A percentile compares a stretch with the other conserved stretches of the same genome.
Conservation (phyloP, 1,140 invertebrate species). For the Lordiphosa mommai region DNA sequence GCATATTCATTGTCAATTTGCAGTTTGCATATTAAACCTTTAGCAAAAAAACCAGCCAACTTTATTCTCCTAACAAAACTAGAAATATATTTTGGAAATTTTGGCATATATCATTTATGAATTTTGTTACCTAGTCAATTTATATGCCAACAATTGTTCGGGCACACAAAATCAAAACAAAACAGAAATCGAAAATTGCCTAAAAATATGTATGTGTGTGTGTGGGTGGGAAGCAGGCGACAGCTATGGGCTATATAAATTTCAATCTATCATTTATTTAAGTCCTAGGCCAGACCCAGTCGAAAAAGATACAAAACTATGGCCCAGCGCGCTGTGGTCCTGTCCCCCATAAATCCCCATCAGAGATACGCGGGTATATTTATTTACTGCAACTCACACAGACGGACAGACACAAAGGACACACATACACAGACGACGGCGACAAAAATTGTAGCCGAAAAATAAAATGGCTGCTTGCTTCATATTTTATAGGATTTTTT, state of each 20-base stretch:
- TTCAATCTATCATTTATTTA: conserved; percentile 77
- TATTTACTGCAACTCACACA: conserved; percentile 72
- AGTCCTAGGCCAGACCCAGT: conserved; percentile 60
- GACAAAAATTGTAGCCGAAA: conserved; percentile 71
- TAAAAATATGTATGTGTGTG: conserved; percentile 40
- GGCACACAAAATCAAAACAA: conserved; percentile 11
- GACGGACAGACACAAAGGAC: conserved; percentile 46
- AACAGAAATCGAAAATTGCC: conserved; percentile 51
- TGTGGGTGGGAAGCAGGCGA: not conserved
- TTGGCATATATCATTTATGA: not conserved
- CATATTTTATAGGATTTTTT: conserved; percentile 46
- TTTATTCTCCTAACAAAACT: too few species aligned
- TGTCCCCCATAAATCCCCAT: conserved; percentile 68
- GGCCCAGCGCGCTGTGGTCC: conserved; percentile 35
- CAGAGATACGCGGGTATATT: conserved; percentile 77
- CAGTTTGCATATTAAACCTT: too few species aligned
- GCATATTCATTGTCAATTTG: too few species aligned
- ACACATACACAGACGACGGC: conserved; percentile 22
- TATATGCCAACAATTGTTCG: conserved; percentile 44
- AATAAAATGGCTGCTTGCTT: conserved; percentile 63
- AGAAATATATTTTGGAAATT: too few species aligned
- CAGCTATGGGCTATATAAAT: conserved; percentile 63
- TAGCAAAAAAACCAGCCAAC: too few species aligned
- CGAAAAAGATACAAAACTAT: conserved; percentile 25
- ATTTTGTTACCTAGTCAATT: conserved; percentile 58